These are phyloP conservation scores for Dasysyrphus tricinctus DNA, from an alignment of 2,888 invertebrate species.

Conservation along the genomic window DNA sequence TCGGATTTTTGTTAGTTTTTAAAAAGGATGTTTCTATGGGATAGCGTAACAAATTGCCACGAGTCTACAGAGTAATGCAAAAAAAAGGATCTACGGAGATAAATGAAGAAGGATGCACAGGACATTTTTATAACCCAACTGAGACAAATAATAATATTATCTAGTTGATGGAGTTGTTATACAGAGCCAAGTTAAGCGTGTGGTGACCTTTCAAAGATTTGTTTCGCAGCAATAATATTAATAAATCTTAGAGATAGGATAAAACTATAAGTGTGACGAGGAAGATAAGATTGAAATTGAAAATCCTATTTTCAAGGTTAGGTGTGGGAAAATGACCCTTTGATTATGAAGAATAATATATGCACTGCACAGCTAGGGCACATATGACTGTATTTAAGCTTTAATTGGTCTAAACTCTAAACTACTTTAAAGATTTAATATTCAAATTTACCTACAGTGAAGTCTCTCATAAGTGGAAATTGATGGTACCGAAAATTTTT, in stretches of 20 bases:
- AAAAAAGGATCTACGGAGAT: constrained; percentile 42
- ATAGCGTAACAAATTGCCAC: constrained; percentile 70
- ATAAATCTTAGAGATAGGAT: constrained; percentile 7
- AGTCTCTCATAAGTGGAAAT: no score
- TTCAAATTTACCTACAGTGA: no score
- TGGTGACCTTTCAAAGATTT: constrained; percentile 22
- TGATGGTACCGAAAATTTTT: no score
- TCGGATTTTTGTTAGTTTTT: constrained; percentile 44
- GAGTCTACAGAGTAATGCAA: constrained; percentile 18
- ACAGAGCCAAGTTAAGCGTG: constrained; percentile 38
- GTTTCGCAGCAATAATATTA: background rate
- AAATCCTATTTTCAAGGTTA: background rate
- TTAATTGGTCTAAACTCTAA: no score
- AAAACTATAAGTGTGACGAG: constrained; percentile 29
- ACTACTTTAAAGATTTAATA: no score
- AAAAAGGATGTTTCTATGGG: constrained; percentile 39
- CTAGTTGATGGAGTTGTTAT: background rate
- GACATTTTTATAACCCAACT: constrained; percentile 47
- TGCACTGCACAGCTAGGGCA: no score
- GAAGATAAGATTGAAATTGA: background rate
- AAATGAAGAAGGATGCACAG: constrained; percentile 58
- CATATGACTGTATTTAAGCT: no score
- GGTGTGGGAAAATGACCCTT: no score
- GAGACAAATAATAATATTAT: constrained; percentile 14
- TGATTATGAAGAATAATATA: no score